Evolutionary conservation across 2,888 invertebrate genomes (phyloP).

Genomic region (Axea sp.): DNA sequence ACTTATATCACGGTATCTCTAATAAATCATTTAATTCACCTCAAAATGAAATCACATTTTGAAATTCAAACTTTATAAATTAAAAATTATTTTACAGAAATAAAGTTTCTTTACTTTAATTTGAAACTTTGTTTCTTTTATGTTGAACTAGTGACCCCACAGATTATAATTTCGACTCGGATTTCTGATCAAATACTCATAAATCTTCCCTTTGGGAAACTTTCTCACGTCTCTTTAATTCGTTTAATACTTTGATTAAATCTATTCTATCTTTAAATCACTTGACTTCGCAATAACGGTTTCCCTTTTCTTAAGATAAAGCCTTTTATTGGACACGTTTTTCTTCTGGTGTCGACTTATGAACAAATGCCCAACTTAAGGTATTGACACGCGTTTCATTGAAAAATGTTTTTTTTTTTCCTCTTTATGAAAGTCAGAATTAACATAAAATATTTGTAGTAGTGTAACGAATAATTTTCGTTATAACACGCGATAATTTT

Average conservation of each 20-base stretch:
- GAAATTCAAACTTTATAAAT: no score
- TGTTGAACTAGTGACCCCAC: background rate
- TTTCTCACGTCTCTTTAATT: constrained; percentile 28
- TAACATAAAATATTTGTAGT: no score
- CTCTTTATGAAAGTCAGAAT: no score
- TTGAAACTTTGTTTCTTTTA: background rate
- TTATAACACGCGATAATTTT: no score
- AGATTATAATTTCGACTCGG: constrained; percentile 25
- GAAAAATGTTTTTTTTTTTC: background rate
- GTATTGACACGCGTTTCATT: constrained; percentile 3
- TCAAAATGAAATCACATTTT: no score
- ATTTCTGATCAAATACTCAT: constrained; percentile 17
- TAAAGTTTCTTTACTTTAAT: background rate
- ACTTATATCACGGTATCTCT: no score
- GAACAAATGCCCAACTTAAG: background rate
- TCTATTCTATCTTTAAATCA: constrained; percentile 30
- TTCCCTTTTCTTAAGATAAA: constrained; percentile 5
- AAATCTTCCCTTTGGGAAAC: constrained; percentile 14
- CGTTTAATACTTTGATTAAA: constrained; percentile 40
- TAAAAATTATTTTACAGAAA: background rate
- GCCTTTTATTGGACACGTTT: constrained; percentile 27
- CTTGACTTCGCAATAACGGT: constrained; percentile 31
- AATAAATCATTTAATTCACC: no score
- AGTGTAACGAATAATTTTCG: no score
- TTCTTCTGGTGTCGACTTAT: constrained; percentile 4